Evolutionary conservation across 1,140 invertebrate genomes (phyloP).

Genomic region (Phortica variegata): DNA sequence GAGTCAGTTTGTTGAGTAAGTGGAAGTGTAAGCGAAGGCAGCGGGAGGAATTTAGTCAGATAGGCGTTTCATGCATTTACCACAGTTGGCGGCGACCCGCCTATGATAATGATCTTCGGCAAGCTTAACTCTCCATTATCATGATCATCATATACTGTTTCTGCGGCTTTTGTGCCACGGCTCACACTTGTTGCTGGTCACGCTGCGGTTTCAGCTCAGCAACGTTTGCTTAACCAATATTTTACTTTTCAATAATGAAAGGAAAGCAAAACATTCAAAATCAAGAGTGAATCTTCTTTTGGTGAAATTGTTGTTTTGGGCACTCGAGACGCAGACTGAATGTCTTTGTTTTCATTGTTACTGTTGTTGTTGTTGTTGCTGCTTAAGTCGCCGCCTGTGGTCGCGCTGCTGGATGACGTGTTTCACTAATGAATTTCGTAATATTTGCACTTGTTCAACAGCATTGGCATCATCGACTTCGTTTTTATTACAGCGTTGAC

Average conservation of each 20-base stretch:
- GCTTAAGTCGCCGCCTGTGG: conserved; percentile 6
- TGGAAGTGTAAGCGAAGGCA: too few relatives aligned
- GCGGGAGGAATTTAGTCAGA: too few relatives aligned
- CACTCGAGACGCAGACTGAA: conserved; percentile 2
- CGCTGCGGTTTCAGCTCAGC: conserved; percentile 28
- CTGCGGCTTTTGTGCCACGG: too few relatives aligned
- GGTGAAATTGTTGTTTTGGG: conserved; percentile 32
- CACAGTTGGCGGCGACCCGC: too few relatives aligned
- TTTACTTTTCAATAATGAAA: conserved; percentile 50
- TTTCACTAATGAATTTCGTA: conserved; percentile 35
- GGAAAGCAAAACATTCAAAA: conserved; percentile 42
- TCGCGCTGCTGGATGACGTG: conserved; percentile 25
- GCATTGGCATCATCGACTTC: conserved; percentile 27
- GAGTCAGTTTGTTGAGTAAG: too few relatives aligned
- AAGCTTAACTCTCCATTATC: too few relatives aligned
- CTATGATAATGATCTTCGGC: conserved; percentile 29
- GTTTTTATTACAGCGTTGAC: conserved; percentile 48
- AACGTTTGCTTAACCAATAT: conserved; percentile 44
- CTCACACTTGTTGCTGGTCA: conserved; percentile 46
- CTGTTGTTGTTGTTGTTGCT: too few relatives aligned
- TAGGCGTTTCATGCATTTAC: too few relatives aligned
- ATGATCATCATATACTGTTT: conserved; percentile 36
- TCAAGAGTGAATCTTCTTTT: conserved; percentile 48
- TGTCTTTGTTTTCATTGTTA: conserved; percentile 29
- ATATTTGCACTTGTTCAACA: conserved; percentile 36